Conservation (phyloP, 2,888 invertebrate genomes). For the Harmothoe impar region DNA sequence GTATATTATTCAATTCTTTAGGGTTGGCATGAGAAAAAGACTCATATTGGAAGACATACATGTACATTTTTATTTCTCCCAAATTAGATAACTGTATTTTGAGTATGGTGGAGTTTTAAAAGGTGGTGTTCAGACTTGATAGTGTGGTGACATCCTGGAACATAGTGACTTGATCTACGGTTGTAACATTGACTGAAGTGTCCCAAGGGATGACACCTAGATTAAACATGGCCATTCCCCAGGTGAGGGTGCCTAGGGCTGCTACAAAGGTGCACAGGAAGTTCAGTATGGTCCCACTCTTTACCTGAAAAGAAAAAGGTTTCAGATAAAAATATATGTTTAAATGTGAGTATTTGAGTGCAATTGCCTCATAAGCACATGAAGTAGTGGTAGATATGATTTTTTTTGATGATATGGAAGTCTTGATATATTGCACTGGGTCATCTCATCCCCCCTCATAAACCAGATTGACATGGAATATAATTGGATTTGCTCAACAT, state of each 20-base stretch:
- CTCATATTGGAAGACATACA: no score
- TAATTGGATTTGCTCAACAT: background rate
- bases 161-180: background rate
- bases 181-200: constrained; percentile 18
- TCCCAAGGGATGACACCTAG: constrained; percentile 62
- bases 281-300: constrained; percentile 76
- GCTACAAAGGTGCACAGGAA: constrained; percentile 73
- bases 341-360: no score
- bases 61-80: no score
- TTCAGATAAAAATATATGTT: no score
- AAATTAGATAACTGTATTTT: no score
- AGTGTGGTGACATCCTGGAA: background rate
- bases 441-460: background rate
- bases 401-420: background rate
- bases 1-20: no score
- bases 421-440: background rate
- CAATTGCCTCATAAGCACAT: background rate
- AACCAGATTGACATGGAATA: background rate
- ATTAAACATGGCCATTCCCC: constrained; percentile 65
- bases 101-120: no score
- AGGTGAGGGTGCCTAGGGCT: constrained; percentile 73
- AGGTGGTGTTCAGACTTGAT: no score
- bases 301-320: constrained; percentile 72
- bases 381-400: background rate
- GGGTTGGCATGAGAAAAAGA: no score